Evolutionary conservation across 2,888 invertebrate species (phyloP), one percentile per base, ranked within the genome.

Genomic region (Cerceris rybyensis): DNA sequence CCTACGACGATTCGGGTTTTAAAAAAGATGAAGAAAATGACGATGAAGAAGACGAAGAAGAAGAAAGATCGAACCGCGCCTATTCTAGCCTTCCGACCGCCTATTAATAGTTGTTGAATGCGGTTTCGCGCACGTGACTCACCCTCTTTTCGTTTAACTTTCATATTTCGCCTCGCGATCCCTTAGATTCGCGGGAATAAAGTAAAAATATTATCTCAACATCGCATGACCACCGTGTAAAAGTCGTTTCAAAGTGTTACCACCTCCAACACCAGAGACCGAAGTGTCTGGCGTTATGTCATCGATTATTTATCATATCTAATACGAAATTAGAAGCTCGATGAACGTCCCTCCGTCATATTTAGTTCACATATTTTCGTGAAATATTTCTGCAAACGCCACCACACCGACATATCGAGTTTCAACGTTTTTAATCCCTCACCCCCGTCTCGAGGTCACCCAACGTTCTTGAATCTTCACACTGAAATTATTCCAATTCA

Each of bases 231-330:
- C 2, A 9, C 6, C 50, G 50, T 9, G 50, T 7, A 50, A 50
- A 59, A 59, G 14, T n/a, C 11, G 42, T 42, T 58, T 58, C 57
- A 8, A 46, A 46, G 46, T 46, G 17, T 28, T 55, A 63, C 43
- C 54, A 41, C 39, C 41, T 64, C 41, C 7, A n/a, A 63, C 61
- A 55, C 28, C 28, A 28, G 28, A 28, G 28, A 28, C 28, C 28
- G 28, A 28, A 28, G 28, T 28, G 28, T 28, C 28, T 28, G 11
- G 11, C 77, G 11, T 54, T 52, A 58, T 60, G 64, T 76, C 69
- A 55, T 13, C 68, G 77, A 64, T 76, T 76, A 76, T 76, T 76
- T 77, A 76, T 57, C 41, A 42, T 76, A 52, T 77, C 77, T 70
- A 76, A 76, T 77, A 66, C 50, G n/a, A 70, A 70, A 66, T 63